Conservation (phyloP, 1,140 invertebrate species). For the Drosophila murphyi region DNA sequence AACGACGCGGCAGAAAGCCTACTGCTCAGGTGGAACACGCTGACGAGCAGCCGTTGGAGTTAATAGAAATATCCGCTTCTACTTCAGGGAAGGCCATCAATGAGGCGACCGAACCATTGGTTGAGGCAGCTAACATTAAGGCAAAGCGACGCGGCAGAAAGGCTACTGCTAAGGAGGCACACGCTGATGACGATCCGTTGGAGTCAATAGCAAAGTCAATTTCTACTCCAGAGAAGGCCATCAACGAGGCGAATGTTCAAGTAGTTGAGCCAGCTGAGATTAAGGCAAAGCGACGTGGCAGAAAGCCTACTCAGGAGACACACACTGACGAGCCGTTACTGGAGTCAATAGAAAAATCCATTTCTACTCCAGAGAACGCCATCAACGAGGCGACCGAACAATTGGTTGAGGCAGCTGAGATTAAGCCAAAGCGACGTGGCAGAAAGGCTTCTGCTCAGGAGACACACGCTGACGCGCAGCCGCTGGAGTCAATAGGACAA, state of each 20-base stretch:
- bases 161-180: not conserved
- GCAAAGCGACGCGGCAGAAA: slow-evolving; percentile 26
- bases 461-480: not conserved
- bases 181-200: not conserved
- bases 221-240: not conserved
- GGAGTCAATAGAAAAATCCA: no score
- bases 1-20: no score
- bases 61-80: no score
- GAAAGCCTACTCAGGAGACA: no score
- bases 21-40: no score
- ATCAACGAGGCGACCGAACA: not conserved
- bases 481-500: not conserved
- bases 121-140: slow-evolving; percentile 3
- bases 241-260: no score
- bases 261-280: no score
- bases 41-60: no score
- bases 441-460: slow-evolving; percentile 16
- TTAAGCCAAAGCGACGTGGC: slow-evolving; percentile 19
- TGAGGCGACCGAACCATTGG: not conserved
- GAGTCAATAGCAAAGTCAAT: not conserved
- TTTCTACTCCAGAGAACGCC: not conserved
- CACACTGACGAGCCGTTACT: no score
- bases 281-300: no score
- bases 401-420: not conserved
- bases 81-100: not conserved